Conservation (phyloP, 2,113 vertebrate genomes). For the Lipophrys pholis region DNA sequence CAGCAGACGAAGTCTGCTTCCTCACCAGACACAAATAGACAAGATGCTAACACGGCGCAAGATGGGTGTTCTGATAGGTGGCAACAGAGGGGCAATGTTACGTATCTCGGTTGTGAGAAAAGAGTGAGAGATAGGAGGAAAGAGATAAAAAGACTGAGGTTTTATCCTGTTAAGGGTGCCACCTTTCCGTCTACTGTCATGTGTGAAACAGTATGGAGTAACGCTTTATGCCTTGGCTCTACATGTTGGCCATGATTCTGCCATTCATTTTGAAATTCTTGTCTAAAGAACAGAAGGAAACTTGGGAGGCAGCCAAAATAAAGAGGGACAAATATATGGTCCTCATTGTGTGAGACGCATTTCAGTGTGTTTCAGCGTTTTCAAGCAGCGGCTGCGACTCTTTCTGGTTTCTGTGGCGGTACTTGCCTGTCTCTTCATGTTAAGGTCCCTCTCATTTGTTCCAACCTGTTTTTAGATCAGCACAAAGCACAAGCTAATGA, state of each 20-base stretch:
- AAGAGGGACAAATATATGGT: not conserved
- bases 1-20: slow-evolving; percentile 52
- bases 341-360: slow-evolving; percentile 8
- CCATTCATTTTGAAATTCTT: slow-evolving; percentile 4
- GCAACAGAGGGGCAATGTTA: slow-evolving; percentile 16
- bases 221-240: slow-evolving; percentile 12
- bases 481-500: not conserved
- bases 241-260: slow-evolving; percentile 4
- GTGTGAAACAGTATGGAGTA: slow-evolving; percentile 26
- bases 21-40: slow-evolving; percentile 52
- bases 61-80: slow-evolving; percentile 8
- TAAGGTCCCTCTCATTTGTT: slow-evolving; percentile 9
- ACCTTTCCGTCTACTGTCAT: slow-evolving; percentile 62
- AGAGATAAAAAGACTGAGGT: slow-evolving; percentile 15
- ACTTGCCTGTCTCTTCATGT: not conserved
- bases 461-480: slow-evolving; percentile 10
- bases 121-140: not conserved
- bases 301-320: not conserved
- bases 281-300: not conserved
- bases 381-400: not conserved
- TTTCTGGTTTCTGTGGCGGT: not conserved
- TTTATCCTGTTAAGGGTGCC: slow-evolving; percentile 27
- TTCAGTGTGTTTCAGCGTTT: slow-evolving; percentile 3
- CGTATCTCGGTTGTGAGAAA: not conserved
- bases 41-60: slow-evolving; percentile 51